Evolutionary conservation across 2,888 invertebrate species (phyloP).

Genomic region (Ephialtes manifestator): DNA sequence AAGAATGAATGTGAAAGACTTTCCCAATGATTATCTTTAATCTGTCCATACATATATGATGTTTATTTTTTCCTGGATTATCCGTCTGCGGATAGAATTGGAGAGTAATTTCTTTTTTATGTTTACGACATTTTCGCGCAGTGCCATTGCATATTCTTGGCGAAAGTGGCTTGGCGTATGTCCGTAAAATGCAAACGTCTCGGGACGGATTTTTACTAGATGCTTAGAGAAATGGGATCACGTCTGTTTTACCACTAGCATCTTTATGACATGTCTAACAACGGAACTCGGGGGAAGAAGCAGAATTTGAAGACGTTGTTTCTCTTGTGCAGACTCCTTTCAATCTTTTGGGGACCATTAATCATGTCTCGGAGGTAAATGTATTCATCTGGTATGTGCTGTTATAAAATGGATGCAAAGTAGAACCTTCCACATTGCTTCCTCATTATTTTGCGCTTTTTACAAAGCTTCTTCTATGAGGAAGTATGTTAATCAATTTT

Average conservation of each 20-base stretch:
- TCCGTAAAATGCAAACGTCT: not conserved
- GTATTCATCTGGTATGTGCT: conserved; percentile 40
- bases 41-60: not conserved
- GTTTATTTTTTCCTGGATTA: not conserved
- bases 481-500: no score
- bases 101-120: not conserved
- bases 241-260: conserved; percentile 12
- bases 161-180: not conserved
- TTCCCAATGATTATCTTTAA: not conserved
- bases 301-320: not conserved
- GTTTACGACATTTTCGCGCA: not conserved
- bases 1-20: no score
- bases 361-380: conserved; percentile 80
- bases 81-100: not conserved
- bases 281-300: not conserved
- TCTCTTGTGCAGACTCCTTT: conserved; percentile 58
- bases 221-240: not conserved
- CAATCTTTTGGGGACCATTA: conserved; percentile 74
- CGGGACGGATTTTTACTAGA: not conserved
- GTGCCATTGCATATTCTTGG: not conserved
- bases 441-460: no score
- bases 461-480: no score
- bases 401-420: no score
- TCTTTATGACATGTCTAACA: not conserved
- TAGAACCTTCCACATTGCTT: no score